These are phyloP conservation scores for Hydropsyche betteni DNA, from an alignment of 2,888 invertebrate genomes.

Conservation along the genomic window DNA sequence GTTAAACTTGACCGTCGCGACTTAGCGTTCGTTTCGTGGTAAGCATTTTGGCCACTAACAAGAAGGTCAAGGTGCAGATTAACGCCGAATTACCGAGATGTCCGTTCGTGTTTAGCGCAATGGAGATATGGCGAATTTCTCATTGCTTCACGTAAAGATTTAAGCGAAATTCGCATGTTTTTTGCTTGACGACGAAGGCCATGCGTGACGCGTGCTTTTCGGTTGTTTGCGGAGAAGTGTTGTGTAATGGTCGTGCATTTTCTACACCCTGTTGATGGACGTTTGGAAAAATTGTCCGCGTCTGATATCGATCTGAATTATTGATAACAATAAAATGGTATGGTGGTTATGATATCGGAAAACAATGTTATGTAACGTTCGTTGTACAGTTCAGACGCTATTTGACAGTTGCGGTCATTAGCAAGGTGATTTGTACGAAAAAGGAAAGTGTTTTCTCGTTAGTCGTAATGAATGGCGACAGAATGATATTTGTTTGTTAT, in stretches of 20 bases:
- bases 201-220: neutral
- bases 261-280: neutral
- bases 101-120: too few species aligned
- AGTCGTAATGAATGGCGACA: too few species aligned
- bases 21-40: neutral
- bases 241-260: neutral
- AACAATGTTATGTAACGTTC: neutral
- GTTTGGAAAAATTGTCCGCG: neutral
- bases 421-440: conserved; percentile 11
- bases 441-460: neutral
- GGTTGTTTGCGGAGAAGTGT: neutral
- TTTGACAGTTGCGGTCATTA: conserved; percentile 13
- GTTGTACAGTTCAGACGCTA: neutral
- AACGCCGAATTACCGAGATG: too few species aligned
- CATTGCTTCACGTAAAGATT: too few species aligned
- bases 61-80: conserved; percentile 16
- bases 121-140: too few species aligned
- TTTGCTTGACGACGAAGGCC: neutral
- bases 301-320: neutral
- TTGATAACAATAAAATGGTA: too few species aligned
- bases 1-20: conserved; percentile 26
- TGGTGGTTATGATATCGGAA: too few species aligned
- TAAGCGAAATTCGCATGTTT: neutral
- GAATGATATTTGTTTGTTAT: too few species aligned
- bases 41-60: neutral